A percentile compares a stretch with the other conserved stretches of the same genome.
Evolutionary conservation across 1,140 invertebrate species (phyloP).

Genomic region (Drosophila sp.): DNA sequence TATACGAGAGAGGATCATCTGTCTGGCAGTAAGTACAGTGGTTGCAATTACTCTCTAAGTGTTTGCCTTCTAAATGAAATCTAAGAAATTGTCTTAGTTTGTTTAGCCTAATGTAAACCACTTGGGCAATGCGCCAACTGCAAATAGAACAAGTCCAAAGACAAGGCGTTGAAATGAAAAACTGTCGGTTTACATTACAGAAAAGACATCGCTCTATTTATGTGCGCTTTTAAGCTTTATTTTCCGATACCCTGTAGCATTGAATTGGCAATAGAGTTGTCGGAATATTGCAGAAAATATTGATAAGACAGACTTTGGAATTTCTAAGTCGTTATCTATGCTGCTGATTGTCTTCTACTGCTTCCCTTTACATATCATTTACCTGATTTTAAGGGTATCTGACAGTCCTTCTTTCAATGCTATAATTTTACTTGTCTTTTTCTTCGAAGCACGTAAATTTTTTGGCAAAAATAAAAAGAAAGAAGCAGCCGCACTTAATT

Average conservation of each 20-base stretch:
- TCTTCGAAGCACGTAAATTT: constrained; percentile 48
- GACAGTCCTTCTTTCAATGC: neutral
- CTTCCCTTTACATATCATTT: neutral
- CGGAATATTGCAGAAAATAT: neutral
- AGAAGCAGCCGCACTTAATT: constrained; percentile 71
- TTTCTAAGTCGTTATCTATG: no score
- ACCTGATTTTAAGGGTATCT: neutral
- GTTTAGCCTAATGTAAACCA: constrained; percentile 20
- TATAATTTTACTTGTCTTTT: neutral
- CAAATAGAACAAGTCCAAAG: constrained; percentile 12
- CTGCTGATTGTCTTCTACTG: no score
- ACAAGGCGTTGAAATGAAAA: constrained; percentile 64
- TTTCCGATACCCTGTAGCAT: neutral
- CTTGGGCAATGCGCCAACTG: constrained; percentile 58
- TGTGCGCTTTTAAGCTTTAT: constrained; percentile 23
- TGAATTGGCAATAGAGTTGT: neutral
- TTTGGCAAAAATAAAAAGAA: constrained; percentile 66
- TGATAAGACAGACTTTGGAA: neutral
- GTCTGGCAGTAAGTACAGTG: constrained; percentile 71
- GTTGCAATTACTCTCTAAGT: constrained; percentile 1
- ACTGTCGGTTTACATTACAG: constrained; percentile 27
- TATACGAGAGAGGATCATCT: constrained; percentile 89
- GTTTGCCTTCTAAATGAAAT: constrained; percentile 23
- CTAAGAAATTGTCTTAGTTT: neutral
- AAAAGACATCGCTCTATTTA: constrained; percentile 60